Evolutionary conservation across 2,797 vertebrate genomes (phyloP).

Genomic region (Melanotaenia trifasciata): DNA sequence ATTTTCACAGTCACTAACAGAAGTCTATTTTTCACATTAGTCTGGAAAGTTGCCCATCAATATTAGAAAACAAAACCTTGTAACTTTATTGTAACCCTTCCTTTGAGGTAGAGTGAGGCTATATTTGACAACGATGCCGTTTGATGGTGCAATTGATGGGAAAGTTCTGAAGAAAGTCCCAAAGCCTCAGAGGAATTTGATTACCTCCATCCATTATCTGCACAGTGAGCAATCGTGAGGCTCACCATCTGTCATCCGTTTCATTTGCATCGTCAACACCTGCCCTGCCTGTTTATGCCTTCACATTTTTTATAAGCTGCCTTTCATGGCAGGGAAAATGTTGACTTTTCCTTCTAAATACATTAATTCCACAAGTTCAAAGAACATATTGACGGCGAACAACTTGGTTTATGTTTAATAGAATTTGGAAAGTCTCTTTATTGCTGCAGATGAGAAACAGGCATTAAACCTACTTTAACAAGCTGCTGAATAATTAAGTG

Average conservation of each 20-base stretch:
- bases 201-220: slow-evolving; percentile 99
- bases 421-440: slow-evolving; percentile 61
- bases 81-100: slow-evolving; percentile 59
- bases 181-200: slow-evolving; percentile 98
- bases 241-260: slow-evolving; percentile 99
- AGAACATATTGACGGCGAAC: slow-evolving; percentile 69
- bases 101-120: slow-evolving; percentile 38
- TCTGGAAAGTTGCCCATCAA: slow-evolving; percentile 27
- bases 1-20: slow-evolving; percentile 19
- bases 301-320: slow-evolving; percentile 88
- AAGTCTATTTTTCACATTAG: slow-evolving; percentile 26
- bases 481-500: slow-evolving; percentile 21
- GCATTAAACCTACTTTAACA: slow-evolving; percentile 23
- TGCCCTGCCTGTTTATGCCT: slow-evolving; percentile 97
- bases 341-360: slow-evolving; percentile 80
- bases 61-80: slow-evolving; percentile 51
- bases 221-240: slow-evolving; percentile 95
- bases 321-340: slow-evolving; percentile 79
- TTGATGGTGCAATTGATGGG: slow-evolving; percentile 87
- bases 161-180: slow-evolving; percentile 98
- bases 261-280: slow-evolving; percentile 99
- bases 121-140: slow-evolving; percentile 66
- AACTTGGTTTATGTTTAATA: slow-evolving; percentile 69
- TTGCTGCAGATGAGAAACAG: slow-evolving; percentile 29
- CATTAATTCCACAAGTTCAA: slow-evolving; percentile 82